phyloP scores from a whole-genome alignment of 2,113 vertebrate genomes.

The Mus musculus region DNA sequence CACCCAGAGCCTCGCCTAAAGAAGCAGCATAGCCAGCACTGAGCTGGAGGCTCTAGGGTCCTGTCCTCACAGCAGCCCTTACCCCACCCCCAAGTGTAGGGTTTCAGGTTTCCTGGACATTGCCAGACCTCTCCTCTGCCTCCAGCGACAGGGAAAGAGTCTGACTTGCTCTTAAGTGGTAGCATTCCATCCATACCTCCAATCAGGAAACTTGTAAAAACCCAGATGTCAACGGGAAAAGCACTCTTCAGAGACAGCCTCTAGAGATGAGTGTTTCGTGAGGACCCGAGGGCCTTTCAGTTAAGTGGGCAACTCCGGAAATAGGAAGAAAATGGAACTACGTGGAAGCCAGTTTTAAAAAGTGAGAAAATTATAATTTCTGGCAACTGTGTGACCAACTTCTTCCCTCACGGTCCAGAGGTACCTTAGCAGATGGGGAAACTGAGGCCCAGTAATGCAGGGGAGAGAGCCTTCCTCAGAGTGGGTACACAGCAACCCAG shows the following conservation, averaged over 20 bases:
- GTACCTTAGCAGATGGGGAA: neutral
- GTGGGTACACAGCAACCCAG: neutral
- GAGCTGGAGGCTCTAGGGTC: rapidly evolving
- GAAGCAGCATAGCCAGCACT: rapidly evolving
- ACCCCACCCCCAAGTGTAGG: neutral
- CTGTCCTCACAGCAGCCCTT: neutral
- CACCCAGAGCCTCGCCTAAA: neutral
- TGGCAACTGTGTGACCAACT: rapidly evolving
- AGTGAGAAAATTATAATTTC: neutral
- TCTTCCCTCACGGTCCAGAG: neutral
- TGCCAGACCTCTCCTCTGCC: neutral
- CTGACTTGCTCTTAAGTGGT: neutral
- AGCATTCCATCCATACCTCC: neutral
- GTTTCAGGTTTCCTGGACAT: neutral
- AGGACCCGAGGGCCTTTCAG: neutral
- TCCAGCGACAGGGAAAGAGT: neutral
- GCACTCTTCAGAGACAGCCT: neutral
- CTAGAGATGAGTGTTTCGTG: neutral
- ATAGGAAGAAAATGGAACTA: neutral
- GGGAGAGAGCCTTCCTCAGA: too few species aligned
- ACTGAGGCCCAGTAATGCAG: neutral
- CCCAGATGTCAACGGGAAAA: neutral
- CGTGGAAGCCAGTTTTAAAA: neutral
- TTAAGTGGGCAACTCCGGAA: neutral
- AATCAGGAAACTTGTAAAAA: neutral